Evolutionary conservation across 2,888 invertebrate species (phyloP).

Genomic region (Cepaea hortensis): DNA sequence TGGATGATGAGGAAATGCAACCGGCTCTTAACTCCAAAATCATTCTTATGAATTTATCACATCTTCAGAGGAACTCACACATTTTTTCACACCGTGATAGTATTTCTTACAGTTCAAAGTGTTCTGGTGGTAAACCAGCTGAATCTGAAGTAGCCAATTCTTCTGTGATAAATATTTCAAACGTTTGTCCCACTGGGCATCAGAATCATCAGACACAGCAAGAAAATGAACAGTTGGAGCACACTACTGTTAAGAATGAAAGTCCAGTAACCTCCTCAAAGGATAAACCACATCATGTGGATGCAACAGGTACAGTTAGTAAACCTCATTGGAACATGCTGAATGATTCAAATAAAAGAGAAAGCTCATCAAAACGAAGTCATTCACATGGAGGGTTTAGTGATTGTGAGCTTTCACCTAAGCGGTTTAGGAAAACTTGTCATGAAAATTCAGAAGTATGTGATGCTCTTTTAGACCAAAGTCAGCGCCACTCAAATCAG

Average conservation of each 20-base stretch:
- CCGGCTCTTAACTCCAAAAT: slow-evolving; percentile 22
- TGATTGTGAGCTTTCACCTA: not conserved
- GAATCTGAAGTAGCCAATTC: slow-evolving; percentile 3
- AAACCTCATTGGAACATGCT: not conserved
- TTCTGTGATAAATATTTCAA: not conserved
- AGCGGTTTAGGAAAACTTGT: not conserved
- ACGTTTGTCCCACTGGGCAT: not conserved
- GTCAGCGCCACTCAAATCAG: not conserved
- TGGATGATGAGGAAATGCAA: slow-evolving; percentile 36
- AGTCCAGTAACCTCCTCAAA: not conserved
- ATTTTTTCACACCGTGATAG: not conserved
- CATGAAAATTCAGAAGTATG: not conserved
- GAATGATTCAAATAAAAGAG: not conserved
- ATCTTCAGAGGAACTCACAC: slow-evolving; percentile 17
- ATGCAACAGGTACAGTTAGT: not conserved
- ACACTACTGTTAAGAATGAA: not conserved
- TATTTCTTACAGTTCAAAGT: not conserved
- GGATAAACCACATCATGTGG: not conserved
- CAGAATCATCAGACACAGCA: not conserved
- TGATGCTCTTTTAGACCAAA: not conserved
- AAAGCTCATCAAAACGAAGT: not conserved
- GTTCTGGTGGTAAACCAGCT: not conserved
- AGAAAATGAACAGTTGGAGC: not conserved
- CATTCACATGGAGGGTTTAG: not conserved
- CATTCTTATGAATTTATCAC: slow-evolving; percentile 19